Base-by-base conservation (phyloP, 2,888 invertebrate genomes). In the Noctuana brunneofusca region DNA sequence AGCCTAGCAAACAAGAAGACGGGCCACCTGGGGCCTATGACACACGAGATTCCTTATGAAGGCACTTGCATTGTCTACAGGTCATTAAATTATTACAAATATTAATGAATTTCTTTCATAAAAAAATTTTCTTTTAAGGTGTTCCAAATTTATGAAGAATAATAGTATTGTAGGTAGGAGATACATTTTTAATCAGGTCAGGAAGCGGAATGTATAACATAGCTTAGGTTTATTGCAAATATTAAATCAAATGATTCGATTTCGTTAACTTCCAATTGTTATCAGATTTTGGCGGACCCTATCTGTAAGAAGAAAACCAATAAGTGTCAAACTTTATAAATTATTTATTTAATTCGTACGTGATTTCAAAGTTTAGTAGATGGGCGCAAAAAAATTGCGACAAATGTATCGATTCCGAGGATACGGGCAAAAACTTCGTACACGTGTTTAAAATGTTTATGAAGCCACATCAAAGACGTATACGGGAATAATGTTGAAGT, bases 311-410 rank as follows among this genome's bases (percentile, higher is more conserved):
- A 18, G 48, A 62, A 62, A 55, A 49, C 38, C 55, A 24, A 55
- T 35, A 49, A 49, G 54, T 62, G 62, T 14, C 49, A 49, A 56
- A 41, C 24, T 38, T 55, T 50, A 62, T 56, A 56, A 55, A 62
- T 62, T 56, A 62, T 62, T 62, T 62, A 62, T 62, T 49, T 55
- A 27, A 56, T 50, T 62, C 62, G 62, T 62, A 62, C 62, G 55
- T 56, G 60, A 54, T 62, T 27, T 35, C 48, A 62, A 62, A 55
- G 27, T 62, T 62, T 27, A 55, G 49, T 52, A 53, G 38, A 56
- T n/a, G 35, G 30, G 0, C 14, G 55, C 55, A 55, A 62, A 62
- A 57, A 62, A 55, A 49, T 55, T 55, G 54, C 60, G 24, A 55
- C 48, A 62, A 62, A 55, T 62, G 55, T 63, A 50, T 50, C 63